Conservation (phyloP, 2,888 invertebrate species). For the Aleiodes leptofemur region DNA sequence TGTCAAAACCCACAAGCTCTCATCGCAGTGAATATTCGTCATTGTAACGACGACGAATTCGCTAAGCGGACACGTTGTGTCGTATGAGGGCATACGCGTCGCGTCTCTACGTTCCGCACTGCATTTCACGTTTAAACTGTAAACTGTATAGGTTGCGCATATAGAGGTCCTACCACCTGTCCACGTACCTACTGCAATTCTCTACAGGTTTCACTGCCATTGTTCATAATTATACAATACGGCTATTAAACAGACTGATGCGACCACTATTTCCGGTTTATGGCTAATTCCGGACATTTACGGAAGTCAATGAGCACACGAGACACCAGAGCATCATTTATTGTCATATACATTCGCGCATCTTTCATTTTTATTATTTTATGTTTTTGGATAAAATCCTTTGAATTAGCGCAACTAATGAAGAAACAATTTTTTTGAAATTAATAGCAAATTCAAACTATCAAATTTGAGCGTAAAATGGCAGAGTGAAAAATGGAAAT, state of each 20-base stretch:
- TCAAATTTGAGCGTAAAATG: no score
- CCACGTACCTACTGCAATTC: slow-evolving; percentile 35
- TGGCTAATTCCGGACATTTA: slow-evolving; percentile 66
- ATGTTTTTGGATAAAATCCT: background rate
- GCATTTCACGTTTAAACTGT: slow-evolving; percentile 49
- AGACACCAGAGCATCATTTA: slow-evolving; percentile 57
- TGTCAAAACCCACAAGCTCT: slow-evolving; percentile 67
- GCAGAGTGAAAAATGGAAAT: slow-evolving; percentile 6
- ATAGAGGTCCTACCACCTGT: slow-evolving; percentile 46
- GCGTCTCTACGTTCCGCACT: slow-evolving; percentile 61
- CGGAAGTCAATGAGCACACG: slow-evolving; percentile 62
- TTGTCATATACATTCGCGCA: slow-evolving; percentile 40
- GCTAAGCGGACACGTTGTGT: slow-evolving; percentile 63
- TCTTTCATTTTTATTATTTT: slow-evolving; percentile 5
- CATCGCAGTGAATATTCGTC: slow-evolving; percentile 67
- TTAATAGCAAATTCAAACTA: background rate
- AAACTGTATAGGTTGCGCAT: slow-evolving; percentile 48
- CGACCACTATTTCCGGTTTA: slow-evolving; percentile 72
- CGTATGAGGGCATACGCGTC: slow-evolving; percentile 56
- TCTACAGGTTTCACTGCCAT: slow-evolving; percentile 61
- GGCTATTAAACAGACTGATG: slow-evolving; percentile 76
- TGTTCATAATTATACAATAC: slow-evolving; percentile 76
- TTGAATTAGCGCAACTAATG: background rate
- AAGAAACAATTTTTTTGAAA: background rate
- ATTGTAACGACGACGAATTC: slow-evolving; percentile 64